Evolutionary conservation across 2,797 vertebrate genomes (phyloP).

Genomic region (Malurus leucopterus): DNA sequence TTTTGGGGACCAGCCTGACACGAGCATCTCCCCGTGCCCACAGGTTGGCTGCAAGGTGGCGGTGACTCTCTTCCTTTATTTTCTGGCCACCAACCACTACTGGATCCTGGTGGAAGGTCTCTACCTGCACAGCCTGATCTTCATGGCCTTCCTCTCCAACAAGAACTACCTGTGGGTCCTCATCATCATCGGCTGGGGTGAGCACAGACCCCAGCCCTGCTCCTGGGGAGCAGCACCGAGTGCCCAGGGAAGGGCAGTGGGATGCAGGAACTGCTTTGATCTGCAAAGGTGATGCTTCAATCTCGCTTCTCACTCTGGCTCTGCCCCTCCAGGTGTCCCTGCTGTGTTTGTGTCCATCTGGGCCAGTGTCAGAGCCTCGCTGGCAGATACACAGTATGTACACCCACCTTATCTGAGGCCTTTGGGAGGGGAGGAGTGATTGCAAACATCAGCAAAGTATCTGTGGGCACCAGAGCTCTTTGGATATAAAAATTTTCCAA

Average conservation of each 20-base stretch:
- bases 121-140: constrained; percentile 91
- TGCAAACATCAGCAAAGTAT: background rate
- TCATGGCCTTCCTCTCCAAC: constrained; percentile 92
- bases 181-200: constrained; percentile 90
- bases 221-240: rapidly evolving
- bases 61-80: constrained; percentile 90
- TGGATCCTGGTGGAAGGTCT: constrained; percentile 94
- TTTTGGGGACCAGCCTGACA: background rate
- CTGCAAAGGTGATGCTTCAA: background rate
- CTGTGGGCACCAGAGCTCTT: background rate
- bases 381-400: constrained; percentile 91
- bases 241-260: background rate
- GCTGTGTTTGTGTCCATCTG: constrained; percentile 89
- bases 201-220: background rate
- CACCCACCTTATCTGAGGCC: background rate
- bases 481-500: background rate
- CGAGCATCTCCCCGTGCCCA: background rate
- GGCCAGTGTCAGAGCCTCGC: constrained; percentile 86
- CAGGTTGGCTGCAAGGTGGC: constrained; percentile 88
- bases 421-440: background rate
- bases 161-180: constrained; percentile 89
- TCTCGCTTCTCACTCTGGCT: background rate
- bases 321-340: constrained; percentile 77
- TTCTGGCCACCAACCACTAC: constrained; percentile 91
- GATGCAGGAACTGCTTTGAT: background rate